These are phyloP conservation scores for Miniopterus natalensis DNA, from an alignment of 2,113 vertebrate genomes.

Conservation along the genomic window DNA sequence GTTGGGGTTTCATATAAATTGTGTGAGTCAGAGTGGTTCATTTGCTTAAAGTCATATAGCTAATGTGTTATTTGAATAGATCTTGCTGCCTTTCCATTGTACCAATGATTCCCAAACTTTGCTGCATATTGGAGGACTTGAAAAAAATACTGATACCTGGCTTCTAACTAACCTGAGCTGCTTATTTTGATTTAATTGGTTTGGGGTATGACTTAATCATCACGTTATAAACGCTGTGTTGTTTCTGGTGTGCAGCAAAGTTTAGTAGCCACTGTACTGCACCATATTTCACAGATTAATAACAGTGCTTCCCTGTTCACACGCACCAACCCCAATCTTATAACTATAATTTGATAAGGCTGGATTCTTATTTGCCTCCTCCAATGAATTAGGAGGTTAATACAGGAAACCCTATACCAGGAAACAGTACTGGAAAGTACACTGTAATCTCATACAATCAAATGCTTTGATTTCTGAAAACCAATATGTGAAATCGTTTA, in stretches of 20 bases:
- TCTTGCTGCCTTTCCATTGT: not conserved
- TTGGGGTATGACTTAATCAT: not conserved
- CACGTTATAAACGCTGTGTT: not conserved
- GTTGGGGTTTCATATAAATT: not conserved
- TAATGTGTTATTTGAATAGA: not conserved
- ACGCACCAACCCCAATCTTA: not conserved
- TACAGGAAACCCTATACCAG: conserved; percentile 12
- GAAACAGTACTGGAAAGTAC: not conserved
- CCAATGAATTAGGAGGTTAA: not conserved
- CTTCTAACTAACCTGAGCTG: not conserved
- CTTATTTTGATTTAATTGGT: conserved; percentile 42
- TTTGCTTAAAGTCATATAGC: not conserved
- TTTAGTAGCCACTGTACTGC: not conserved
- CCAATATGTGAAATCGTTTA: not conserved
- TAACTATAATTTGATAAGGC: not conserved
- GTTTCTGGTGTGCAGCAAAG: not conserved
- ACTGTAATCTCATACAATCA: conserved; percentile 31
- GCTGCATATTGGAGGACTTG: not conserved
- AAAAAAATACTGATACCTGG: not conserved
- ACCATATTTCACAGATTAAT: not conserved
- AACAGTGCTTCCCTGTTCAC: not conserved
- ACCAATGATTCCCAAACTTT: not conserved
- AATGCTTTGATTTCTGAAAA: conserved; percentile 35
- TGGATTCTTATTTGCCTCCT: not conserved
- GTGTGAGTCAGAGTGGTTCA: not conserved